Percentiles rank a stretch among this genome's conserved stretches.
Conservation (phyloP, 2,888 invertebrate species). For the Aricia artaxerxes region DNA sequence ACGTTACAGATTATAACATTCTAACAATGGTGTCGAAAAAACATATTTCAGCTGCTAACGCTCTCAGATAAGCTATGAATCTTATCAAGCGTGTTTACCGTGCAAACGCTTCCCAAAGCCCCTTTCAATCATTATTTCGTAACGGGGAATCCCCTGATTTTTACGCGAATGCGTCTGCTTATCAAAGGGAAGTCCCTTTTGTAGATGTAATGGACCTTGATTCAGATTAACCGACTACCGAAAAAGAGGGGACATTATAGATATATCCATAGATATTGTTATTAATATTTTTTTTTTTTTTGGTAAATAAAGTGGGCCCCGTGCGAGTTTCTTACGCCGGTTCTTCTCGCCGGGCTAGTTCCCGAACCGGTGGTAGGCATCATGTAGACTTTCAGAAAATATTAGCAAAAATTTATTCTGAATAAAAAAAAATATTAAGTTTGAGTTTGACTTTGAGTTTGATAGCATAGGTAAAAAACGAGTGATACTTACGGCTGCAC, state of each 20-base stretch:
- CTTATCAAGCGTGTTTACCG: constrained; percentile 2
- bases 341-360: too few relatives aligned
- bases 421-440: too few relatives aligned
- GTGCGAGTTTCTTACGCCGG: too few relatives aligned
- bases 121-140: constrained; percentile 6
- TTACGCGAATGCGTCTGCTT: neutral
- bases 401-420: too few relatives aligned
- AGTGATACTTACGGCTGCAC: too few relatives aligned
- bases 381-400: too few relatives aligned
- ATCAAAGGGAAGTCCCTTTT: neutral
- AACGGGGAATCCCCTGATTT: constrained; percentile 4
- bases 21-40: neutral
- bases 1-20: neutral
- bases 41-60: constrained; percentile 11
- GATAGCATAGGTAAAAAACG: too few relatives aligned
- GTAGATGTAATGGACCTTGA: neutral
- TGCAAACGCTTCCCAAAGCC: constrained; percentile 4
- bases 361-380: too few relatives aligned
- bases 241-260: neutral
- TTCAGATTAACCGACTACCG: neutral
- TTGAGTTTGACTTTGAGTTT: too few relatives aligned
- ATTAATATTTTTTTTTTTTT: too few relatives aligned
- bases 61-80: constrained; percentile 26
- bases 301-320: too few relatives aligned
- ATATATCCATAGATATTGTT: too few relatives aligned